Conservation (phyloP, 2,888 invertebrate genomes). For the Aleiodes alternator region DNA sequence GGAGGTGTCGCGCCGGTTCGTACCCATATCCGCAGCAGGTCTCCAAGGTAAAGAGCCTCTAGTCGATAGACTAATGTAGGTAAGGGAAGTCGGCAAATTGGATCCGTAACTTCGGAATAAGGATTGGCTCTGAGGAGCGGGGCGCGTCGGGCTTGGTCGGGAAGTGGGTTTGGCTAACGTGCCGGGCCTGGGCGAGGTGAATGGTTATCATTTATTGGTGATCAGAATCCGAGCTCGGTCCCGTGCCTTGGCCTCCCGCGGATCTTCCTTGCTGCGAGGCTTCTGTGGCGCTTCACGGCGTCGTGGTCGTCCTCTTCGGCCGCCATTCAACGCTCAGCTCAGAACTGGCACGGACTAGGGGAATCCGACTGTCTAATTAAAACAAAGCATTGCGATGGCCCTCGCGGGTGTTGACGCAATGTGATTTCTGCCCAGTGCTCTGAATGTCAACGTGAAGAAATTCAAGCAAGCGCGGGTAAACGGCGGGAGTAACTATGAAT, state of each 20-base stretch:
- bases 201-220: neutral
- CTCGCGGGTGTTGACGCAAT: constrained; percentile 72
- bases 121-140: constrained; percentile 77
- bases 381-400: too few relatives aligned
- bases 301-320: constrained; percentile 71
- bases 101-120: constrained; percentile 78
- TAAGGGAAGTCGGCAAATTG: constrained; percentile 83
- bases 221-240: constrained; percentile 57
- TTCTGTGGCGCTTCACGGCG: constrained; percentile 54
- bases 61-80: constrained; percentile 77
- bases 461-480: constrained; percentile 78
- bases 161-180: constrained; percentile 61
- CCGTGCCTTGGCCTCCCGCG: constrained; percentile 74
- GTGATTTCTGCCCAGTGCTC: constrained; percentile 82
- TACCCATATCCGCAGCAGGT: constrained; percentile 87
- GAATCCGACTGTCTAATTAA: constrained; percentile 71
- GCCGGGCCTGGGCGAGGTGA: constrained; percentile 55
- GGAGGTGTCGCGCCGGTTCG: constrained; percentile 77
- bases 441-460: constrained; percentile 80
- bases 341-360: constrained; percentile 80
- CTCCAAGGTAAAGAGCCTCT: constrained; percentile 79
- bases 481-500: constrained; percentile 60
- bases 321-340: constrained; percentile 73
- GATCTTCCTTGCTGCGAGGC: constrained; percentile 66
- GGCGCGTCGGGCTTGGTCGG: constrained; percentile 79